Percentiles rank a stretch among this genome's conserved stretches.
Conservation (phyloP, 2,113 vertebrate genomes). For the Silurus meridionalis region DNA sequence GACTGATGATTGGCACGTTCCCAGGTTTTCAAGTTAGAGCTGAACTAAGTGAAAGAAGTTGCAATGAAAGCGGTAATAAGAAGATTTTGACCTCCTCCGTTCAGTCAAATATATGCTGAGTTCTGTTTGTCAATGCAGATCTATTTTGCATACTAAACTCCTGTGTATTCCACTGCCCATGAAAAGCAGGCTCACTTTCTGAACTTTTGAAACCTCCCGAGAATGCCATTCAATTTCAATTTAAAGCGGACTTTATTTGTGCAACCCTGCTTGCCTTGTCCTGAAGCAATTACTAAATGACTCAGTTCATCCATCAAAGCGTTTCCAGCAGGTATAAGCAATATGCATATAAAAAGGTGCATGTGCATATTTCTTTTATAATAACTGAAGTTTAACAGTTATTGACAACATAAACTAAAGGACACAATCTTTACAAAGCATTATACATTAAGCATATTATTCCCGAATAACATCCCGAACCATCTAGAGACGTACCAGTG, state of each 20-base stretch:
- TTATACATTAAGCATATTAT: not conserved
- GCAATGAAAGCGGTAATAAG: not conserved
- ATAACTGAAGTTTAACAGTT: conserved; percentile 20
- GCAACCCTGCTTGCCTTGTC: conserved; percentile 36
- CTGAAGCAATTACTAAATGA: conserved; percentile 46
- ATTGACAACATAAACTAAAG: conserved; percentile 22
- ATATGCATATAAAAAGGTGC: conserved; percentile 14
- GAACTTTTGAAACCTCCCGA: conserved; percentile 29
- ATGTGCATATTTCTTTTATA: conserved; percentile 5
- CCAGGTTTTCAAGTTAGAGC: not conserved
- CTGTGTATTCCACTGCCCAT: conserved; percentile 4
- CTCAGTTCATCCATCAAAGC: conserved; percentile 41
- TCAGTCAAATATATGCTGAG: not conserved
- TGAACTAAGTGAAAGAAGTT: conserved; percentile 1
- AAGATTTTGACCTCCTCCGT: not conserved
- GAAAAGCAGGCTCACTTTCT: conserved; percentile 26
- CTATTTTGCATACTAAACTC: conserved; percentile 24
- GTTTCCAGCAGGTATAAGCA: conserved; percentile 32
- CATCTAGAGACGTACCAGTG: too few species aligned
- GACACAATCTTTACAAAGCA: not conserved
- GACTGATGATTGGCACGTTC: not conserved
- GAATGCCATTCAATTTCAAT: conserved; percentile 48
- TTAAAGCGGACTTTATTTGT: conserved; percentile 45
- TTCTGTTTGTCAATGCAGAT: conserved; percentile 11
- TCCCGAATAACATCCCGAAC: too few species aligned